Percentiles rank a stretch among this genome's conserved stretches.
phyloP scores from a whole-genome alignment of 2,113 vertebrate species.

The Chaenogobius annularis region DNA sequence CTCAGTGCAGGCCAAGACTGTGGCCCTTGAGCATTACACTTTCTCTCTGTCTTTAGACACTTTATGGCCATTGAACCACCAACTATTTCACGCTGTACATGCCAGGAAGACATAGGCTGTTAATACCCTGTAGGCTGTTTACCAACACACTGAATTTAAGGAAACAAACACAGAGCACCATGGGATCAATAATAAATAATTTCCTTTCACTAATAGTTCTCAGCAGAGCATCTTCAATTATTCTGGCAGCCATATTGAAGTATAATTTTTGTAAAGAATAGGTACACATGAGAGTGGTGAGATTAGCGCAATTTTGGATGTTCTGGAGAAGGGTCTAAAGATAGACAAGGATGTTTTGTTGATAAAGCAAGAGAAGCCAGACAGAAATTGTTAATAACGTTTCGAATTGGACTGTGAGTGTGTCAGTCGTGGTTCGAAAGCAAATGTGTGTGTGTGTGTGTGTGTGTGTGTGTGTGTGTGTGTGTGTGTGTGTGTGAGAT shows the following conservation, averaged over 20 bases:
- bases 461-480: too few relatives aligned
- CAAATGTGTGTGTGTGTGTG: too few relatives aligned
- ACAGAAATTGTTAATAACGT: too few relatives aligned
- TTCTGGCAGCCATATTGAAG: slow-evolving; percentile 16
- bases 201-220: slow-evolving; percentile 57
- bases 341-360: background rate
- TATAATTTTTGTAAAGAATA: slow-evolving; percentile 31
- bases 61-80: slow-evolving; percentile 75
- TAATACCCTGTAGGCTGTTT: slow-evolving; percentile 51
- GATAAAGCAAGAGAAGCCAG: background rate
- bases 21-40: slow-evolving; percentile 57
- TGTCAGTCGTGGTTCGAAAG: too few relatives aligned
- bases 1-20: slow-evolving; percentile 54
- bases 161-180: slow-evolving; percentile 53
- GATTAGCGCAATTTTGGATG: background rate
- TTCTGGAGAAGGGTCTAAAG: background rate
- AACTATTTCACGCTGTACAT: slow-evolving; percentile 61
- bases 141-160: slow-evolving; percentile 47
- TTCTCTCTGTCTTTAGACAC: slow-evolving; percentile 71
- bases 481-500: too few relatives aligned
- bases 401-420: too few relatives aligned
- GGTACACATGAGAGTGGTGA: slow-evolving; percentile 4
- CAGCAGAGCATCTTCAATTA: slow-evolving; percentile 36
- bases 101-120: slow-evolving; percentile 49
- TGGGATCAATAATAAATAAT: slow-evolving; percentile 72